Conservation (phyloP, 1,140 invertebrate genomes). For the Drosophila repletoides region DNA sequence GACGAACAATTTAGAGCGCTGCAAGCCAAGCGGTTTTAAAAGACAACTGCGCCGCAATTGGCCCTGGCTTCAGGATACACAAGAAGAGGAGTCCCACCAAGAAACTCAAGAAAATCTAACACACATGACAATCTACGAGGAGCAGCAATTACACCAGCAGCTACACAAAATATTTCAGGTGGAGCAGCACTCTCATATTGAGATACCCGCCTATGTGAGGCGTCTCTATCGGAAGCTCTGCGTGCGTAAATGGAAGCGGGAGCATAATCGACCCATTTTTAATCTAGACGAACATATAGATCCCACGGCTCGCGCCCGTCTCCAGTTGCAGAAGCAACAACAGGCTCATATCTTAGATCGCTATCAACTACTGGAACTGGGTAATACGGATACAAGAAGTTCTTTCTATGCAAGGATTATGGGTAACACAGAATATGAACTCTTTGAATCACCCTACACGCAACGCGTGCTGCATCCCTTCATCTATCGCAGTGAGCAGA, state of each 20-base stretch:
- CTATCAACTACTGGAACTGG: conserved; percentile 70
- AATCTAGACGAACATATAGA: conserved; percentile 83
- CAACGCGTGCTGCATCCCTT: conserved; percentile 75
- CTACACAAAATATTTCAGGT: conserved; percentile 58
- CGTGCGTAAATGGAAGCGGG: conserved; percentile 85
- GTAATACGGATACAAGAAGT: conserved; percentile 39
- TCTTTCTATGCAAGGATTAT: conserved; percentile 65
- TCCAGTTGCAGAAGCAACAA: conserved; percentile 44
- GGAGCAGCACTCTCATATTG: conserved; percentile 39
- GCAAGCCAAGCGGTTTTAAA: conserved; percentile 69
- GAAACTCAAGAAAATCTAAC: conserved; percentile 26
- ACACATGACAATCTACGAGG: conserved; percentile 85
- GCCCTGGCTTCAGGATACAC: conserved; percentile 66
- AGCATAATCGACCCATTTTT: conserved; percentile 84
- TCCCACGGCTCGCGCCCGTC: conserved; percentile 25
- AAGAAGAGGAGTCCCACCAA: neutral
- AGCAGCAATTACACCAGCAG: conserved; percentile 84
- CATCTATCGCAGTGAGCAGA: conserved; percentile 66
- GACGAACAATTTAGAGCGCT: conserved; percentile 24
- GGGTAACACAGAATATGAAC: conserved; percentile 58
- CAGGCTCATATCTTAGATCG: conserved; percentile 82
- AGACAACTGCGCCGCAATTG: conserved; percentile 59
- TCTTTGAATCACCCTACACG: conserved; percentile 80
- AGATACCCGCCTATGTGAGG: conserved; percentile 79
- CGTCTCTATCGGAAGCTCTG: conserved; percentile 85